Conservation (phyloP, 2,888 invertebrate genomes). For the Dasysyrphus albostriatus region DNA sequence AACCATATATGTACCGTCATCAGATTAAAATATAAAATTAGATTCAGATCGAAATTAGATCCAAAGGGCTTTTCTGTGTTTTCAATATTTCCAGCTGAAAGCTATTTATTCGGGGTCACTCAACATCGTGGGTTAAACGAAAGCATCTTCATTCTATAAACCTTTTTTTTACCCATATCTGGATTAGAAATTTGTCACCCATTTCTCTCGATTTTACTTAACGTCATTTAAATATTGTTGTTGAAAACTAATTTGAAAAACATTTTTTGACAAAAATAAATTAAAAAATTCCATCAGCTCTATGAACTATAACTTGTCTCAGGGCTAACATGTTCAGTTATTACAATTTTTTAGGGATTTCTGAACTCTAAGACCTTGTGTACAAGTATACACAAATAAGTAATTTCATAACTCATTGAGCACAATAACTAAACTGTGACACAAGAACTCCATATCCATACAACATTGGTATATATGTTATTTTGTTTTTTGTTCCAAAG, state of each 20-base stretch:
- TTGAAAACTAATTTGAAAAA: slow-evolving; percentile 60
- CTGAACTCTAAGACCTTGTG: background rate
- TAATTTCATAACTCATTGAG: slow-evolving; percentile 83
- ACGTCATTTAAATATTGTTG: slow-evolving; percentile 20
- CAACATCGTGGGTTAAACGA: background rate
- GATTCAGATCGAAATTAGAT: slow-evolving; percentile 64
- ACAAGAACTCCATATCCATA: slow-evolving; percentile 19
- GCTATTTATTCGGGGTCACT: slow-evolving; percentile 49
- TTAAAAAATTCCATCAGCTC: slow-evolving; percentile 67
- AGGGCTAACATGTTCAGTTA: background rate
- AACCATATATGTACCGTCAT: slow-evolving; percentile 8
- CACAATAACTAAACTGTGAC: slow-evolving; percentile 67
- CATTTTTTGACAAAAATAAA: slow-evolving; percentile 56
- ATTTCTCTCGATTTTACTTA: background rate
- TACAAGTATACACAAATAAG: background rate
- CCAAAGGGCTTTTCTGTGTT: slow-evolving; percentile 27
- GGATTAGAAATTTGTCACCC: background rate
- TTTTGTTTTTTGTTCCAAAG: background rate
- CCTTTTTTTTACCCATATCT: background rate
- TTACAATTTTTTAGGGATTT: background rate
- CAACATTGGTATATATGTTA: background rate
- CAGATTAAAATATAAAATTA: slow-evolving; percentile 60
- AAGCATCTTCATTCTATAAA: background rate
- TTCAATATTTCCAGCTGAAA: slow-evolving; percentile 33
- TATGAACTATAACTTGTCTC: slow-evolving; percentile 25